A percentile compares a stretch with the other conserved stretches of the same genome.
phyloP scores from a whole-genome alignment of 2,113 vertebrate genomes.

The Alouatta palliata region DNA sequence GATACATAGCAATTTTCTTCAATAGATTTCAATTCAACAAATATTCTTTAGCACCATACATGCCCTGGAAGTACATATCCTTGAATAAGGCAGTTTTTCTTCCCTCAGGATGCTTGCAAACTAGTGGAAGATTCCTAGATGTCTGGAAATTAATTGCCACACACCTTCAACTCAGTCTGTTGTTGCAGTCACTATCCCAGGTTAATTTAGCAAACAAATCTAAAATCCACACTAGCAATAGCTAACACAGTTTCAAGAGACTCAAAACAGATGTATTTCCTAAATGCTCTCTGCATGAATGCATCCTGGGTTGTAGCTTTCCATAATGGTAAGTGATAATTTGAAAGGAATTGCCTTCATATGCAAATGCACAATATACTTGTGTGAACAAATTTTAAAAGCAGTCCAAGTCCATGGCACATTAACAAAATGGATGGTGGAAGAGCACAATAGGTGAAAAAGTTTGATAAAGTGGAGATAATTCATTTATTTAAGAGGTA shows the following conservation, averaged over 20 bases:
- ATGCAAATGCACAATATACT: background rate
- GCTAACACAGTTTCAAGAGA: background rate
- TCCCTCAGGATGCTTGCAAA: background rate
- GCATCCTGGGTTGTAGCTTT: background rate
- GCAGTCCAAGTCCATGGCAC: background rate
- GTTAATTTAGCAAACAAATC: background rate
- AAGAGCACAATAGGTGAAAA: background rate
- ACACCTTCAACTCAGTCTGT: background rate
- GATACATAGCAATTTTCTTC: background rate
- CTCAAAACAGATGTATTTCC: background rate
- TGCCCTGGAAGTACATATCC: background rate
- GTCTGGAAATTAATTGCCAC: background rate
- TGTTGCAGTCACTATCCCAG: background rate
- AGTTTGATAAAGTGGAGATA: background rate
- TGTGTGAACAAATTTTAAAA: background rate
- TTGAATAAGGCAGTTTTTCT: background rate
- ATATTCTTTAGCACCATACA: background rate
- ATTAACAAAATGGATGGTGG: background rate
- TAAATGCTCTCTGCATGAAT: background rate
- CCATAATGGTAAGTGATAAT: background rate
- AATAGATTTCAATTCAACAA: constrained; percentile 6
- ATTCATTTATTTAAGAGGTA: background rate
- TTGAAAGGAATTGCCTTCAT: background rate
- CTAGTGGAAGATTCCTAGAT: background rate
- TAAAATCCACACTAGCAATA: background rate